A percentile compares a stretch with the other conserved stretches of the same genome.
Evolutionary conservation across 1,140 invertebrate genomes (phyloP).

Genomic region (Chelonus insularis): DNA sequence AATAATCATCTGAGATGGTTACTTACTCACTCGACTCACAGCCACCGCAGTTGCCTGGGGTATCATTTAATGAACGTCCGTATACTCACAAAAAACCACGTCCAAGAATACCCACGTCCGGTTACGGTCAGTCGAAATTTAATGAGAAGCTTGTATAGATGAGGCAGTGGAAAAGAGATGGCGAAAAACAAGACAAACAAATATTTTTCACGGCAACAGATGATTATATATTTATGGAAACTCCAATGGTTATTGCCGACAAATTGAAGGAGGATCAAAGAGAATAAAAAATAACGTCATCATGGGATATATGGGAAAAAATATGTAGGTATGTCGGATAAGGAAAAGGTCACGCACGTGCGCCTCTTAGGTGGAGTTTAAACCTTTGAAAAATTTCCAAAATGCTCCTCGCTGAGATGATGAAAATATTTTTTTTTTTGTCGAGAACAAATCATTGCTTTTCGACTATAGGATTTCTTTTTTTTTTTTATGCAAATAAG

Average conservation of each 20-base stretch:
- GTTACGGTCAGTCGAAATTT: slow-evolving; percentile 11
- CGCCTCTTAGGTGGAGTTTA: no score
- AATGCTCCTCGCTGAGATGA: no score
- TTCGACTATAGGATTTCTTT: no score
- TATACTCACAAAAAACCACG: slow-evolving; percentile 6
- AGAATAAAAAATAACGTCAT: not conserved
- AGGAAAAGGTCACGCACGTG: slow-evolving; percentile 5
- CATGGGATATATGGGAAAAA: not conserved
- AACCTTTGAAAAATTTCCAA: no score
- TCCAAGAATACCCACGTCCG: slow-evolving; percentile 10
- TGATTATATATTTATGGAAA: not conserved
- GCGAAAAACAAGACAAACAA: slow-evolving; percentile 3
- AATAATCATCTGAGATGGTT: slow-evolving; percentile 10
- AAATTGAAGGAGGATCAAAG: not conserved
- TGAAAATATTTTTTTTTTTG: no score
- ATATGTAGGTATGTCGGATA: not conserved
- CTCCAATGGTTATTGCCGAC: not conserved
- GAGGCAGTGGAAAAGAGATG: not conserved
- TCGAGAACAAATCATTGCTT: no score
- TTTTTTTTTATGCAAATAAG: no score
- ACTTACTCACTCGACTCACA: slow-evolving; percentile 4
- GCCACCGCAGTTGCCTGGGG: not conserved
- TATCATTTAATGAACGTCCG: slow-evolving; percentile 19
- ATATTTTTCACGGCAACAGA: slow-evolving; percentile 11
- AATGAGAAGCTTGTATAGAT: slow-evolving; percentile 9